Evolutionary conservation across 2,797 vertebrate genomes (phyloP).

Genomic region (Chlorospingus semifuscus): DNA sequence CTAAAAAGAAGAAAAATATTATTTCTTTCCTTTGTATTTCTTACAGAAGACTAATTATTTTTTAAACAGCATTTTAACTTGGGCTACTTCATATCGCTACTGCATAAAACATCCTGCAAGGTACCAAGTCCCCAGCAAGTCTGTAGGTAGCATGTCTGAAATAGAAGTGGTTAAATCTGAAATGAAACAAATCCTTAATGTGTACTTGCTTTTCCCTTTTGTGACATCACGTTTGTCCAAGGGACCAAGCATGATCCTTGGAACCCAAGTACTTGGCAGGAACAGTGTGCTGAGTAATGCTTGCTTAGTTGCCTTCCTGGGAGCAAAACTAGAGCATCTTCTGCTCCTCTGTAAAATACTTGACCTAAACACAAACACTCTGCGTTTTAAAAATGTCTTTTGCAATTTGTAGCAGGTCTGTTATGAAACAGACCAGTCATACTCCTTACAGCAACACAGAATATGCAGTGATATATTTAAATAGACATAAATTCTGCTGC

Average conservation of each 20-base stretch:
- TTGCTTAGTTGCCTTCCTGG: not conserved
- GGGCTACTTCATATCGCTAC: not conserved
- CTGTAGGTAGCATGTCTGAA: not conserved
- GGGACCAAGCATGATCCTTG: conserved; percentile 42
- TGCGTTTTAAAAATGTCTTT: not conserved
- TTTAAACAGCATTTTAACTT: not conserved
- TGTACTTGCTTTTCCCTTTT: conserved; percentile 41
- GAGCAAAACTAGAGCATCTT: not conserved
- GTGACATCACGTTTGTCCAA: conserved; percentile 18
- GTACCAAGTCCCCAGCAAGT: not conserved
- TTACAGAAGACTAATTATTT: not conserved
- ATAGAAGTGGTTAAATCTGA: conserved; percentile 40
- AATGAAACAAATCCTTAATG: not conserved
- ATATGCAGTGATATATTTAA: not conserved
- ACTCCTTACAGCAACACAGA: not conserved
- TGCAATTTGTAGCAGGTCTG: not conserved
- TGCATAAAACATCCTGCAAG: not conserved
- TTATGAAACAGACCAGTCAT: not conserved
- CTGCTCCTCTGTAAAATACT: not conserved
- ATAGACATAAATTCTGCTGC: not conserved
- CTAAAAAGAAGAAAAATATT: not conserved
- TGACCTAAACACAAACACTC: not conserved
- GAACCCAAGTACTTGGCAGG: conserved; percentile 38
- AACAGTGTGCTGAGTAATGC: conserved; percentile 48
- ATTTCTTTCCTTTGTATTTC: not conserved